Conservation (phyloP, 2,888 invertebrate genomes). For the Galerucella calmariensis region DNA sequence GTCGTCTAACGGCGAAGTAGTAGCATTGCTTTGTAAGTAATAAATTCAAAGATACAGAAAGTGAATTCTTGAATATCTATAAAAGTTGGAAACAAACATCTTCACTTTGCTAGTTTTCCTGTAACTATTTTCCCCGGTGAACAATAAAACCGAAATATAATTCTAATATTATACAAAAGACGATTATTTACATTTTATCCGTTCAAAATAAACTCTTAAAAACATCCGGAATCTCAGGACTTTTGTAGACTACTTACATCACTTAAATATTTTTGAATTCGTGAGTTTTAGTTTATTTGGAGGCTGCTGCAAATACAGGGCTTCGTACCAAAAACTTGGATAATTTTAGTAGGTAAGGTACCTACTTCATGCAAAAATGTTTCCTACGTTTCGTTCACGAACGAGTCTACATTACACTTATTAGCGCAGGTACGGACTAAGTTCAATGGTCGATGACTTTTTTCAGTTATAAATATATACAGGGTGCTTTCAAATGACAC, state of each 20-base stretch:
- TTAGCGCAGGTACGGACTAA: too few relatives aligned
- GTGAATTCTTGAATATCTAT: conserved; percentile 10
- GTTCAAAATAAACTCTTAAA: neutral
- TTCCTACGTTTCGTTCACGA: too few relatives aligned
- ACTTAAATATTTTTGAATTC: neutral
- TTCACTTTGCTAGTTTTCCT: neutral
- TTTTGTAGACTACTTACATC: neutral
- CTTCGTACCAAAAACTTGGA: too few relatives aligned
- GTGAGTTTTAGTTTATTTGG: neutral
- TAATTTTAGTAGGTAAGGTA: too few relatives aligned
- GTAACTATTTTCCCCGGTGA: neutral
- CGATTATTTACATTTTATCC: neutral
- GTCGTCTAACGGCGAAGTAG: neutral
- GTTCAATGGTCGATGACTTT: too few relatives aligned
- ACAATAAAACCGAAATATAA: conserved; percentile 15
- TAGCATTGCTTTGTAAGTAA: neutral
- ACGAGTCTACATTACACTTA: too few relatives aligned
- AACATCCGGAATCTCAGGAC: neutral
- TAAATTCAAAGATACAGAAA: conserved; percentile 18
- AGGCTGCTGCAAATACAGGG: neutral
- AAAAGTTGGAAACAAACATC: conserved; percentile 16
- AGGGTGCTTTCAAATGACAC: too few relatives aligned
- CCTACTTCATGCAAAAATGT: too few relatives aligned
- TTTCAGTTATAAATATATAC: too few relatives aligned
- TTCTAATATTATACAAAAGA: neutral